These are phyloP conservation scores for Toxotes jaculatrix DNA, from an alignment of 2,113 vertebrate species.

Conservation along the genomic window DNA sequence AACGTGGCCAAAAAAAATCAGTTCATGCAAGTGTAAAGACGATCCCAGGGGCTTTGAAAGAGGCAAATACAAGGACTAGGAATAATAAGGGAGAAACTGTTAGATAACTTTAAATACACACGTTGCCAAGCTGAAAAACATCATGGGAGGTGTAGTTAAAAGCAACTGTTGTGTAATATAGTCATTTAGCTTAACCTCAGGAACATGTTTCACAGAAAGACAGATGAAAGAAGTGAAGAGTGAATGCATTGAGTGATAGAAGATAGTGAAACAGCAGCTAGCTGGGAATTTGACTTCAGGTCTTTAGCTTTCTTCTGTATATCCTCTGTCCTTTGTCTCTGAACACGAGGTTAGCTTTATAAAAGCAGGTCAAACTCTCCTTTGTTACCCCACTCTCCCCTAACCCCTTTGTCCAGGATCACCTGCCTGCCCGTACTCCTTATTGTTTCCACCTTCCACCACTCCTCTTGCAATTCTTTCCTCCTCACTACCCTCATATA, in stretches of 20 bases:
- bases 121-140: too few species aligned
- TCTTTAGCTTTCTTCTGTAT: background rate
- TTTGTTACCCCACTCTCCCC: constrained; percentile 10
- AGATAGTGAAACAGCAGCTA: background rate
- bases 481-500: constrained; percentile 19
- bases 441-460: constrained; percentile 45
- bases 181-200: background rate
- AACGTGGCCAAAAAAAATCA: background rate
- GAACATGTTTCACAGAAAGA: background rate
- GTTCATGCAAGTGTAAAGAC: background rate
- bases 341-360: constrained; percentile 1
- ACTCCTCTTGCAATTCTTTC: constrained; percentile 23
- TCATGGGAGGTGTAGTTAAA: background rate
- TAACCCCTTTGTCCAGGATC: constrained; percentile 48
- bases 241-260: background rate
- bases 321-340: constrained; percentile 19
- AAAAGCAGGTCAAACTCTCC: constrained; percentile 42
- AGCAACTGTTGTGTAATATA: too few species aligned
- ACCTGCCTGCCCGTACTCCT: constrained; percentile 43
- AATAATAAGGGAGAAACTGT: background rate
- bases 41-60: background rate
- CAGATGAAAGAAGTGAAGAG: background rate
- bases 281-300: background rate
- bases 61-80: background rate
- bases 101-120: too few species aligned